These are phyloP conservation scores for Scomber scombrus DNA, from an alignment of 2,113 vertebrate species.

Conservation along the genomic window DNA sequence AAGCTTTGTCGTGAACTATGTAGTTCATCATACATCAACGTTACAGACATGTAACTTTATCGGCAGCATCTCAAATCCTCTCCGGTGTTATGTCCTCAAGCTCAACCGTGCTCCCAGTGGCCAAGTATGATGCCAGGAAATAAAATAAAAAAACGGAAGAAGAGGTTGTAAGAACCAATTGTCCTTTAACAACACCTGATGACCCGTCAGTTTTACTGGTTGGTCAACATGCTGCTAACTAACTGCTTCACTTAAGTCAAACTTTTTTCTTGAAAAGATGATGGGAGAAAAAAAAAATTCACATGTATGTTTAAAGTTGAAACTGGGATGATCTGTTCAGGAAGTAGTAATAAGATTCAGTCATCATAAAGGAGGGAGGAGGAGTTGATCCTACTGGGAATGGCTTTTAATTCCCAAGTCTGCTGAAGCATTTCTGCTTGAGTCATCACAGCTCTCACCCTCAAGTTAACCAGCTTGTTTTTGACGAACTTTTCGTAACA, in stretches of 20 bases:
- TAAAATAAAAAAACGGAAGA: constrained; percentile 31
- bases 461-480: not conserved
- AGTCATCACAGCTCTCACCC: not conserved
- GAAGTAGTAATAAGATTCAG: not conserved
- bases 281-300: constrained; percentile 2
- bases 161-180: not conserved
- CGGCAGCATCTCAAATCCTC: not conserved
- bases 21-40: too few species aligned
- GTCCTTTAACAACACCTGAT: not conserved
- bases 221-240: constrained; percentile 52
- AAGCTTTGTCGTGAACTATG: too few species aligned
- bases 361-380: not conserved
- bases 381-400: not conserved
- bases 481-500: not conserved
- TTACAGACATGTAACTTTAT: not conserved
- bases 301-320: not conserved
- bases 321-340: constrained; percentile 3
- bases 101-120: constrained; percentile 5
- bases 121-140: constrained; percentile 12
- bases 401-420: not conserved
- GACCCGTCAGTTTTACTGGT: constrained; percentile 6
- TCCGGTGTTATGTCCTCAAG: not conserved
- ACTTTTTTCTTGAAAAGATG: constrained; percentile 20
- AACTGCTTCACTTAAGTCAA: constrained; percentile 28
- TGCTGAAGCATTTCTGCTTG: not conserved